phyloP scores from a whole-genome alignment of 2,113 vertebrate genomes.

The Pycnonotus jocosus region DNA sequence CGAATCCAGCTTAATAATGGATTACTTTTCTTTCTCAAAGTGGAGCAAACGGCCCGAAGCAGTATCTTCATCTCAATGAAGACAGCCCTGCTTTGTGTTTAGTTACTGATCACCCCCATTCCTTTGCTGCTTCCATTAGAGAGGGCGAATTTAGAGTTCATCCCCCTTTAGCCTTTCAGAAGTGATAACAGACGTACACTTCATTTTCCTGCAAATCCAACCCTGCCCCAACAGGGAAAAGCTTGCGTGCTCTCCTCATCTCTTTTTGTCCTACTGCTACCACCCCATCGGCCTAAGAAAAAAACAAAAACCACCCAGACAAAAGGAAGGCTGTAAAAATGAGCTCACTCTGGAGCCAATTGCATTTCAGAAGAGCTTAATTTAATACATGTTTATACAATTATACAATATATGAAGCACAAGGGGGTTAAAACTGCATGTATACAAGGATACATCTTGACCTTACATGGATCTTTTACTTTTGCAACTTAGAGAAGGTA shows the following conservation, averaged over 20 bases:
- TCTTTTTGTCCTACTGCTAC: neutral
- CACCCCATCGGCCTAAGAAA: neutral
- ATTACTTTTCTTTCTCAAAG: neutral
- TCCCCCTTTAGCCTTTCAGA: neutral
- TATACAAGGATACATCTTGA: neutral
- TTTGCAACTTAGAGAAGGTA: neutral
- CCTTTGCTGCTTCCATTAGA: neutral
- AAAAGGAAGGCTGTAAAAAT: neutral
- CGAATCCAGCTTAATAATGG: neutral
- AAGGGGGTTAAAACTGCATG: neutral
- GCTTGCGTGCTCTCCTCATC: neutral
- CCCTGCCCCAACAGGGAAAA: neutral
- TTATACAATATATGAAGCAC: neutral
- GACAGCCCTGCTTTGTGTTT: neutral
- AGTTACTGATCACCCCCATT: neutral
- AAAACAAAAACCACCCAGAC: neutral
- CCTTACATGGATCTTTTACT: neutral
- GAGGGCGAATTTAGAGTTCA: neutral
- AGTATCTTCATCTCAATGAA: neutral
- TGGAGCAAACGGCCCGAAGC: neutral
- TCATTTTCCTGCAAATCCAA: neutral
- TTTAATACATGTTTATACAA: neutral
- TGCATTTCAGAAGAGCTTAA: neutral
- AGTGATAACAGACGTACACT: neutral
- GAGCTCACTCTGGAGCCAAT: neutral